These are phyloP conservation scores for Misgurnus anguillicaudatus DNA, from an alignment of 2,113 vertebrate genomes.

Conservation along the genomic window DNA sequence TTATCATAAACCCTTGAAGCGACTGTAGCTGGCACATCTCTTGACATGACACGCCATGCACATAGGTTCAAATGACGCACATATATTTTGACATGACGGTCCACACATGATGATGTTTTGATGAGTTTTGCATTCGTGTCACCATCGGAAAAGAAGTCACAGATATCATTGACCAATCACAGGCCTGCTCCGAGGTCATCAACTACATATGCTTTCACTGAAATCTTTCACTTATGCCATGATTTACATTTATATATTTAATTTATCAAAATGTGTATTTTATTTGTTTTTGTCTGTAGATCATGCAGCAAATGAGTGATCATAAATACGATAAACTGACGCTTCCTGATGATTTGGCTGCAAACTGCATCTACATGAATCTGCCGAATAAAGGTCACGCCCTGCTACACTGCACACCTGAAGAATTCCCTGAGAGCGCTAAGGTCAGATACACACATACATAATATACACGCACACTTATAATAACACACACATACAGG, in stretches of 20 bases:
- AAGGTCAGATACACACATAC: constrained; percentile 78
- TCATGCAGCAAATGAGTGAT: constrained; percentile 97
- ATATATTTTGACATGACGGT: too few relatives aligned
- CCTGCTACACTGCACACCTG: constrained; percentile 84
- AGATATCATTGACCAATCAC: background rate
- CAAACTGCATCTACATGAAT: constrained; percentile 95
- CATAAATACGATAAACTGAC: constrained; percentile 96
- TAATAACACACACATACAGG: background rate
- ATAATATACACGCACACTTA: constrained; percentile 13
- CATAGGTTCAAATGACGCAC: too few relatives aligned
- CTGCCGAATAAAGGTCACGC: constrained; percentile 89
- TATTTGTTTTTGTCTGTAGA: constrained; percentile 62
- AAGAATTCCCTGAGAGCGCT: constrained; percentile 88
- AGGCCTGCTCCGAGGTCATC: constrained; percentile 37
- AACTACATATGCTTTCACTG: background rate
- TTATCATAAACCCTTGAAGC: too few relatives aligned
- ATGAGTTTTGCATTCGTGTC: too few relatives aligned
- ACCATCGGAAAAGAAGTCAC: too few relatives aligned
- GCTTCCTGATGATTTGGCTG: constrained; percentile 86
- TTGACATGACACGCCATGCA: too few relatives aligned
- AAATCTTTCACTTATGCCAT: background rate
- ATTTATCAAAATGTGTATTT: background rate
- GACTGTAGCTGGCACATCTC: too few relatives aligned
- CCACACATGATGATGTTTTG: too few relatives aligned
- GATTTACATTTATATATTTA: background rate